Conservation (phyloP, 1,140 invertebrate species). For the Rhynchophorus ferrugineus region DNA sequence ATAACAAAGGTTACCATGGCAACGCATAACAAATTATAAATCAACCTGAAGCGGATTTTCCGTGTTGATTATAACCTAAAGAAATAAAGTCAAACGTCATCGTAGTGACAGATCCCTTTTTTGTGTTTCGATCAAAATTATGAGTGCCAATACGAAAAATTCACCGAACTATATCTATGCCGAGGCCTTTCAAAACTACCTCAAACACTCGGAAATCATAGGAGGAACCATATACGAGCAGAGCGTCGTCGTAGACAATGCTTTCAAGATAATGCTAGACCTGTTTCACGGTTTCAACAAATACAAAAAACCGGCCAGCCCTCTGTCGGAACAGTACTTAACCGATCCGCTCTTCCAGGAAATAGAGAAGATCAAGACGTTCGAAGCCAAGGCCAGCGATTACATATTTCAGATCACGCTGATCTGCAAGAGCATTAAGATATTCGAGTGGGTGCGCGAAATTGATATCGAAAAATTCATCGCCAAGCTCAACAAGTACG, state of each 20-base stretch:
- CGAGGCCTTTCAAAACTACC: conserved; percentile 5
- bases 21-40: too few species aligned
- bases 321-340: conserved; percentile 15
- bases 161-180: conserved; percentile 9
- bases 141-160: conserved; percentile 14
- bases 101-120: too few species aligned
- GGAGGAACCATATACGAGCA: conserved; percentile 15
- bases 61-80: too few species aligned
- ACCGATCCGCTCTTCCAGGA: conserved; percentile 10
- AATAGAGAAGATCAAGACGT: conserved; percentile 7
- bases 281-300: conserved; percentile 8
- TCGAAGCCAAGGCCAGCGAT: conserved; percentile 10
- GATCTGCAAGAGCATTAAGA: conserved; percentile 15
- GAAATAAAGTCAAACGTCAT: too few species aligned
- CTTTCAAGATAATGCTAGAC: conserved; percentile 9
- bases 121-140: too few species aligned
- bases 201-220: conserved; percentile 8
- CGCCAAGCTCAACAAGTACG: conserved; percentile 12
- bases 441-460: conserved; percentile 16
- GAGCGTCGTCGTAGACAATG: conserved; percentile 15
- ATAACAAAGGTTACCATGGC: too few species aligned
- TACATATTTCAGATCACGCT: conserved; percentile 14
- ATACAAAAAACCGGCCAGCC: conserved; percentile 8
- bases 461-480: conserved; percentile 9
- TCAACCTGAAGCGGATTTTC: too few species aligned